These are phyloP conservation scores for Diarsia brunnea DNA, from an alignment of 2,888 invertebrate genomes.

Conservation along the genomic window DNA sequence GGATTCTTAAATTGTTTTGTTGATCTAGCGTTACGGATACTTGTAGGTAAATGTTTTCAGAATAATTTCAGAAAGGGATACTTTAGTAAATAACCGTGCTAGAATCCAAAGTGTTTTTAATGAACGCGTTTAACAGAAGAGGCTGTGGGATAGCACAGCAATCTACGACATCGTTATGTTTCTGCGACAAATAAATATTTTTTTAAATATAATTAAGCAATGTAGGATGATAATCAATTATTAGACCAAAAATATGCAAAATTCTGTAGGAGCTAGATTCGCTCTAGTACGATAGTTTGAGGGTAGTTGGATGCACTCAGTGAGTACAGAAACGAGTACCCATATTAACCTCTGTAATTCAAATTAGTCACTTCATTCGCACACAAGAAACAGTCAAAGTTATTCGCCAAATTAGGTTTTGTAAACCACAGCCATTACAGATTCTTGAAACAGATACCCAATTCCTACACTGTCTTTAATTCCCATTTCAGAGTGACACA, in stretches of 20 bases:
- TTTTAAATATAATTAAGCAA: not conserved
- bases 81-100: not conserved
- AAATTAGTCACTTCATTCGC: slow-evolving; percentile 17
- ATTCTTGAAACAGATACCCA: slow-evolving; percentile 30
- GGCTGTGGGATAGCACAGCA: too few relatives aligned
- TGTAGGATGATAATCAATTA: not conserved
- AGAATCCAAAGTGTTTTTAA: not conserved
- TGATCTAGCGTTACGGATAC: not conserved
- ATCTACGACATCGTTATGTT: too few relatives aligned
- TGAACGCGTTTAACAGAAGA: not conserved
- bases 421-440: slow-evolving; percentile 17
- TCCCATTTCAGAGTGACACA: slow-evolving; percentile 51
- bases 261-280: not conserved
- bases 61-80: not conserved
- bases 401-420: slow-evolving; percentile 4
- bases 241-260: not conserved
- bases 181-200: too few relatives aligned
- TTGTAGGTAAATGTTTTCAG: not conserved
- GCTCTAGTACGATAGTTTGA: not conserved
- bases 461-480: slow-evolving; percentile 25
- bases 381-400: not conserved
- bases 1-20: slow-evolving; percentile 11
- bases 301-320: not conserved
- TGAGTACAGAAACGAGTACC: not conserved
- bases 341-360: not conserved